These are phyloP conservation scores for Vesta saturnalis DNA, from an alignment of 2,888 invertebrate species.

Conservation along the genomic window DNA sequence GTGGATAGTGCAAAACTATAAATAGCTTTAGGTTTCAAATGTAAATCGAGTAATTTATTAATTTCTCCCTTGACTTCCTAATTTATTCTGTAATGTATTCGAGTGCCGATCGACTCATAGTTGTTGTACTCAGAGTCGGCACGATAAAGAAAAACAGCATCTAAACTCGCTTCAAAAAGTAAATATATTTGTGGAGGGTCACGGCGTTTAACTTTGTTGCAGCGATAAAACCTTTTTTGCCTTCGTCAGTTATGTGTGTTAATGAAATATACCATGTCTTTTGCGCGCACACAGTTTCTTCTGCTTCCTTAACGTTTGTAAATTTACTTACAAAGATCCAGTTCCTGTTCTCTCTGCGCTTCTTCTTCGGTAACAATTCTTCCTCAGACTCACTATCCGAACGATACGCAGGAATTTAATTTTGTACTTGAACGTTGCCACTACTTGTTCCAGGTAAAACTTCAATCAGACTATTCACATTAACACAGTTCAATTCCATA, in stretches of 20 bases:
- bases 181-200: background rate
- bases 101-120: background rate
- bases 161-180: background rate
- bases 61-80: background rate
- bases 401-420: too few species aligned
- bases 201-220: background rate
- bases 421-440: too few species aligned
- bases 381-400: too few species aligned
- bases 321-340: background rate
- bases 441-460: too few species aligned
- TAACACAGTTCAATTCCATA: too few species aligned
- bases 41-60: background rate
- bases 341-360: background rate
- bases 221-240: background rate
- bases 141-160: too few species aligned
- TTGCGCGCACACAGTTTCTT: background rate
- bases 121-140: too few species aligned
- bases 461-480: too few species aligned
- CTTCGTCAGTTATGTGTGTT: background rate
- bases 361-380: too few species aligned
- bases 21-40: constrained; percentile 1
- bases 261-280: background rate
- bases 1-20: background rate
- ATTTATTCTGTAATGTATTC: background rate
- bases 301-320: background rate